Percentiles rank a stretch among this genome's conserved stretches.
These are phyloP conservation scores for Daktulosphaira vitifoliae DNA, from an alignment of 1,140 invertebrate genomes.

Conservation along the genomic window DNA sequence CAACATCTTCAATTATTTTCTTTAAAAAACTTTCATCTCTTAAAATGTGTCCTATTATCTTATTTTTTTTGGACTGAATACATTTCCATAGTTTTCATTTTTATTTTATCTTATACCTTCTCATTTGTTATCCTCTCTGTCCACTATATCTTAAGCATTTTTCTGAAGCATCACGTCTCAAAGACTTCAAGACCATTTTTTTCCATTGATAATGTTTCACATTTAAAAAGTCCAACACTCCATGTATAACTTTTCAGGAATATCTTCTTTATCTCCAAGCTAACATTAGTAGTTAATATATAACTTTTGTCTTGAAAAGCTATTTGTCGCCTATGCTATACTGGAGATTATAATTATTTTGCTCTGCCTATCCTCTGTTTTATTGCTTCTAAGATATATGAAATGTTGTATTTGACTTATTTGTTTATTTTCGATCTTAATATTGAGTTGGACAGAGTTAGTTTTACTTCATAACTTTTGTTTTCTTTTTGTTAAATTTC, in stretches of 20 bases:
- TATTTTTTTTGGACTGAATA: neutral
- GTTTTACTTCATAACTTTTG: too few relatives aligned
- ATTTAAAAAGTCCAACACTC: conserved; percentile 3
- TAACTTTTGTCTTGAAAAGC: neutral
- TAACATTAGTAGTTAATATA: neutral
- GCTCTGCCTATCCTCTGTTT: too few relatives aligned
- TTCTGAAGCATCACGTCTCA: conserved; percentile 14
- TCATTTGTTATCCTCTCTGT: neutral
- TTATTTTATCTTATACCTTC: neutral
- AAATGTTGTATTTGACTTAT: too few relatives aligned
- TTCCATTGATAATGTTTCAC: conserved; percentile 38
- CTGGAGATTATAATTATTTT: too few relatives aligned
- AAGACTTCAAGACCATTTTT: neutral
- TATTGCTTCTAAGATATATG: too few relatives aligned
- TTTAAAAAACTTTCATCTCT: neutral
- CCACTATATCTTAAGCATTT: neutral
- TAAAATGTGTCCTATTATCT: neutral
- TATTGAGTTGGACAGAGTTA: too few relatives aligned
- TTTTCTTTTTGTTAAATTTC: too few relatives aligned
- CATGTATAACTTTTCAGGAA: conserved; percentile 8
- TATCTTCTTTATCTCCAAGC: neutral
- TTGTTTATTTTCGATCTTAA: too few relatives aligned
- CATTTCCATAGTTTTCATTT: neutral
- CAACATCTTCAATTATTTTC: neutral
- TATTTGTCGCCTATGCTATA: too few relatives aligned